Evolutionary conservation across 2,113 vertebrate genomes (phyloP).

Genomic region (Urocynchramus pylzowi): DNA sequence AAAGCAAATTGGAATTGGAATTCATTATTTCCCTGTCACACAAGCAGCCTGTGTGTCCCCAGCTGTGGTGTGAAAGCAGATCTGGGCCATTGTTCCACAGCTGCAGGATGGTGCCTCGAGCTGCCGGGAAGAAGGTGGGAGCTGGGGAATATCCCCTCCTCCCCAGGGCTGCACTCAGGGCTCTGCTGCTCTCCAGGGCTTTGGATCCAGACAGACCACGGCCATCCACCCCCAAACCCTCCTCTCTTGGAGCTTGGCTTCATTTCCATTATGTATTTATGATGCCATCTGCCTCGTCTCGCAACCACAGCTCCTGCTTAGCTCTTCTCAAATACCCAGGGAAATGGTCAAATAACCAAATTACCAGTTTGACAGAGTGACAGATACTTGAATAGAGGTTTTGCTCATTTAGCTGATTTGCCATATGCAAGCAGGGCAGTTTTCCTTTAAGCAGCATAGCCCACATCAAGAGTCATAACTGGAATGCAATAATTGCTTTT

Average conservation of each 20-base stretch:
- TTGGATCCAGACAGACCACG: accelerated
- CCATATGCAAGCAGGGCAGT: neutral
- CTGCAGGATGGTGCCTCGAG: neutral
- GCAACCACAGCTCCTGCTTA: neutral
- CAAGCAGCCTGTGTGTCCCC: neutral
- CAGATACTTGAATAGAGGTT: neutral
- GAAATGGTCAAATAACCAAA: neutral
- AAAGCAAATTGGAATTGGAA: neutral
- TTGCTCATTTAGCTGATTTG: neutral
- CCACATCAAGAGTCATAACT: neutral
- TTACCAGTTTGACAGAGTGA: neutral
- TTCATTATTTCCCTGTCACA: neutral
- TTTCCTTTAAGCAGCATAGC: neutral
- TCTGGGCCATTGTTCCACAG: neutral
- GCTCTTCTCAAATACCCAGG: neutral
- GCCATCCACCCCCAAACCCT: neutral
- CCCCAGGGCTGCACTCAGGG: accelerated
- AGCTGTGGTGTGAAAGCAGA: neutral
- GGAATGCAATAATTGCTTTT: neutral
- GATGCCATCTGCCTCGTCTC: neutral
- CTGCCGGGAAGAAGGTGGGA: neutral
- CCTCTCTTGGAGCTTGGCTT: accelerated
- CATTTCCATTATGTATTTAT: neutral
- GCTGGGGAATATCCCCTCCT: neutral
- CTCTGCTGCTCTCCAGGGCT: neutral